phyloP scores from a whole-genome alignment of 2,113 vertebrate genomes.

The Zosterops lateralis region DNA sequence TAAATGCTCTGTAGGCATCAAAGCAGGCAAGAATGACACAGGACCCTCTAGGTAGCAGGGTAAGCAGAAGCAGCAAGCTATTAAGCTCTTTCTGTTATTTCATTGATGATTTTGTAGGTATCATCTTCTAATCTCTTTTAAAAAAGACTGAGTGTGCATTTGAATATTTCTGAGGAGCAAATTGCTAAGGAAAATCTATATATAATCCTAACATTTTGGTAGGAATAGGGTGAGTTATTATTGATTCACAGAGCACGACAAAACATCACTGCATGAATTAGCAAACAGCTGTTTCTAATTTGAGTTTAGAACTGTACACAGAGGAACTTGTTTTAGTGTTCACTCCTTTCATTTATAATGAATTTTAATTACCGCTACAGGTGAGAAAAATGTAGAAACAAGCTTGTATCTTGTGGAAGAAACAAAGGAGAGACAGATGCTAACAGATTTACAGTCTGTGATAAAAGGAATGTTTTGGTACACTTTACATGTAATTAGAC shows the following conservation, averaged over 20 bases:
- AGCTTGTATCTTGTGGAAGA: conserved; percentile 87
- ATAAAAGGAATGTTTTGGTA: conserved; percentile 87
- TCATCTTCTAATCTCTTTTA: not conserved
- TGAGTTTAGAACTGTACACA: conserved; percentile 86
- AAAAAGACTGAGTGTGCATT: not conserved
- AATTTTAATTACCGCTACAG: conserved; percentile 89
- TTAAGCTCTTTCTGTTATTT: not conserved
- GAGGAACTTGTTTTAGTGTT: conserved; percentile 88
- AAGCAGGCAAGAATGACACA: not conserved
- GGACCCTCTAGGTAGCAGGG: not conserved
- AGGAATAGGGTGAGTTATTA: conserved; percentile 79
- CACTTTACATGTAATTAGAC: conserved; percentile 90
- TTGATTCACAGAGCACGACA: conserved; percentile 84
- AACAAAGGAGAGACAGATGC: conserved; percentile 83
- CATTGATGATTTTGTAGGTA: not conserved
- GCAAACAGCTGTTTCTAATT: conserved; percentile 92
- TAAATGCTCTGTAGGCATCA: not conserved
- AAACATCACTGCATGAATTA: conserved; percentile 87
- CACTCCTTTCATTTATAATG: conserved; percentile 87
- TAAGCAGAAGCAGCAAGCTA: not conserved
- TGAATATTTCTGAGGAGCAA: conserved; percentile 21
- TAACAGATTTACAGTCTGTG: conserved; percentile 86
- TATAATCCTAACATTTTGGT: conserved; percentile 71
- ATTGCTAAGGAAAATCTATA: conserved; percentile 42
- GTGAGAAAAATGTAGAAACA: conserved; percentile 89